Conservation (phyloP, 2,797 vertebrate species). For the Chrosomus eos region DNA sequence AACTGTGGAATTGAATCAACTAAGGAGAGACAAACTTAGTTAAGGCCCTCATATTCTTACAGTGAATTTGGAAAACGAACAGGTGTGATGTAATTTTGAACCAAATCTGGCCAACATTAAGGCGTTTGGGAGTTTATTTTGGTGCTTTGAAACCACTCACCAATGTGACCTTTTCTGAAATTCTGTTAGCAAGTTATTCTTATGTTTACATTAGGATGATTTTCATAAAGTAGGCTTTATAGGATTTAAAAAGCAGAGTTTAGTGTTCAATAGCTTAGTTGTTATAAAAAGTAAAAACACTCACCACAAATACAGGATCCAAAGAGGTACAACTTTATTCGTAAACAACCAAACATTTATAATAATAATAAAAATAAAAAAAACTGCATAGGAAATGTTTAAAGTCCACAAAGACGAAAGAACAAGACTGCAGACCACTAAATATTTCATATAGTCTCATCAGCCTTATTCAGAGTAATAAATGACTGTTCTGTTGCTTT, state of each 20-base stretch:
- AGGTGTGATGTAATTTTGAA: neutral
- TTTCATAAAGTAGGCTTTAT: neutral
- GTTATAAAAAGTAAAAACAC: slow-evolving; percentile 42
- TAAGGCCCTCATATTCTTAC: too few species aligned
- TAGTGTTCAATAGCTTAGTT: neutral
- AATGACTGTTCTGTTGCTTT: slow-evolving; percentile 62
- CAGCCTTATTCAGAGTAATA: slow-evolving; percentile 77
- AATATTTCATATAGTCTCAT: slow-evolving; percentile 83
- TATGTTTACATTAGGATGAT: neutral
- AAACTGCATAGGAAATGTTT: slow-evolving; percentile 99
- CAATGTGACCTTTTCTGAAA: neutral
- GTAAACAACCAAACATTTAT: slow-evolving; percentile 72
- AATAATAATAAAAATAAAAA: neutral
- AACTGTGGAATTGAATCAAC: too few species aligned
- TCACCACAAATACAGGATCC: slow-evolving; percentile 63
- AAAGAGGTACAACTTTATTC: slow-evolving; percentile 92
- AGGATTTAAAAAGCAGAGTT: neutral
- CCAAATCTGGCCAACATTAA: neutral
- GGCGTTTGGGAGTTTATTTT: neutral
- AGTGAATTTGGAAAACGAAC: neutral
- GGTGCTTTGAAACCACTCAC: neutral
- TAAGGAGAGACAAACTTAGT: neutral
- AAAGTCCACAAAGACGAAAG: slow-evolving; percentile 94
- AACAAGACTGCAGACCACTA: slow-evolving; percentile 85
- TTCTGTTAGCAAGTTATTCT: neutral